These are phyloP conservation scores for Corynorhinus townsendii DNA, from an alignment of 2,113 vertebrate genomes.

Conservation along the genomic window DNA sequence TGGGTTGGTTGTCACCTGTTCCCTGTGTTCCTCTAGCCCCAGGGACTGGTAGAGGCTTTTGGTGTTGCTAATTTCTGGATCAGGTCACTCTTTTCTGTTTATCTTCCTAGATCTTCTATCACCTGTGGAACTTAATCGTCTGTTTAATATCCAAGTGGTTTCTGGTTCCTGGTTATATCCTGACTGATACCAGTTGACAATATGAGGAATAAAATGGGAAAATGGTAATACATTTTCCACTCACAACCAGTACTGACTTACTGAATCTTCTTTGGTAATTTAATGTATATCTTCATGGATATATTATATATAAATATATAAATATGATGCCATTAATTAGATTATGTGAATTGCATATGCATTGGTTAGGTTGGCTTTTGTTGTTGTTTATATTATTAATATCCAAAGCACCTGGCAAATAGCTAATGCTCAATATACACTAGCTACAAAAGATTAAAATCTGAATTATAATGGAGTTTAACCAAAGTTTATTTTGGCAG, in stretches of 20 bases:
- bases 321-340: neutral
- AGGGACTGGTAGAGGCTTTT: neutral
- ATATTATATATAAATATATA: neutral
- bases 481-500: neutral
- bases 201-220: neutral
- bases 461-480: neutral
- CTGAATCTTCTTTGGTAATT: neutral
- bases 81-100: neutral
- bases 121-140: neutral
- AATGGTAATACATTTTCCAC: neutral
- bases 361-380: neutral
- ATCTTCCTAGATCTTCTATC: neutral
- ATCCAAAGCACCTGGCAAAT: neutral
- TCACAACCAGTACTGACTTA: neutral
- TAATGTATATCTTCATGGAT: neutral
- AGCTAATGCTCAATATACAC: neutral
- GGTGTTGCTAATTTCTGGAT: neutral
- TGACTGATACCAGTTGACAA: neutral
- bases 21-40: neutral
- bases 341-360: neutral
- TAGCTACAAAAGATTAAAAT: neutral
- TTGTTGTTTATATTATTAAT: neutral
- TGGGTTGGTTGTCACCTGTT: too few species aligned
- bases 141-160: neutral
- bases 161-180: neutral